A percentile compares a stretch with the other conserved stretches of the same genome.
Evolutionary conservation across 2,113 vertebrate species (phyloP).

Genomic region (Tretioscincus oriximinensis): DNA sequence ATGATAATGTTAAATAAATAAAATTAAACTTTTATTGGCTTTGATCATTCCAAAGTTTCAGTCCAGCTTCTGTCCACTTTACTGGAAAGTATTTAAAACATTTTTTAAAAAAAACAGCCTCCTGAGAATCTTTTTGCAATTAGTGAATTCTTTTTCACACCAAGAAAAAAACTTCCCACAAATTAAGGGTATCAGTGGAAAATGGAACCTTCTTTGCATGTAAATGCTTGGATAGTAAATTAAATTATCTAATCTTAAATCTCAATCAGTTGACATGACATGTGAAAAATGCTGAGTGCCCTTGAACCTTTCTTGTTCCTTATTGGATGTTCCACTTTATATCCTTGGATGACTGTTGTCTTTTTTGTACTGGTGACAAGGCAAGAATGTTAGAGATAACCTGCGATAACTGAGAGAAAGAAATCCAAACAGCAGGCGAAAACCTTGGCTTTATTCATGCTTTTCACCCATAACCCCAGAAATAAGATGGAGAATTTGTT

Average conservation of each 20-base stretch:
- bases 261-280: background rate
- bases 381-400: slow-evolving; percentile 58
- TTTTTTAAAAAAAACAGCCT: background rate
- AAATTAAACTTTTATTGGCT: too few species aligned
- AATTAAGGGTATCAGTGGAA: background rate
- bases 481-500: background rate
- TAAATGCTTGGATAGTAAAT: background rate
- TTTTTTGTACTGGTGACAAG: slow-evolving; percentile 23
- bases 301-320: background rate
- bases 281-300: background rate
- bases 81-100: background rate
- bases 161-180: background rate
- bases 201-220: background rate
- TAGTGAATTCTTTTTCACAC: background rate
- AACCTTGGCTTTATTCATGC: background rate
- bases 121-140: background rate
- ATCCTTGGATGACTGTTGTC: slow-evolving; percentile 45
- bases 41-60: too few species aligned
- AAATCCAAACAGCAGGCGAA: slow-evolving; percentile 6
- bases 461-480: background rate
- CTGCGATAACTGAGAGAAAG: slow-evolving; percentile 42
- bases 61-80: too few species aligned
- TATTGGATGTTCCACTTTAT: slow-evolving; percentile 26
- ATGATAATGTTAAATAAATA: too few species aligned
- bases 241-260: background rate